Conservation (phyloP, 2,888 invertebrate genomes). For the Gymnoscelis rufifasciata region DNA sequence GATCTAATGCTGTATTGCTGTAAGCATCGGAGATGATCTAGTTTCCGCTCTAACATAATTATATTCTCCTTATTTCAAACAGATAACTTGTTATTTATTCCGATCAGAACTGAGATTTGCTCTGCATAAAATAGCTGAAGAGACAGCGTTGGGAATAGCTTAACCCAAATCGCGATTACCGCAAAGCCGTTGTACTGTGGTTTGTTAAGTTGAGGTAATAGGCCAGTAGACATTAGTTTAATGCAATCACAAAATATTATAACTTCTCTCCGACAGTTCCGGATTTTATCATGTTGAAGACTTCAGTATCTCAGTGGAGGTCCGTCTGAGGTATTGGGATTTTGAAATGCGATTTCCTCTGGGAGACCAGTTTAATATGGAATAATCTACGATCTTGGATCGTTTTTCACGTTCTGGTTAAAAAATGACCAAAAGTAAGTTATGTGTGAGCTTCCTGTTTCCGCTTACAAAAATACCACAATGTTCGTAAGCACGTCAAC, state of each 20-base stretch:
- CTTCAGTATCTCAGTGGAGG: no score
- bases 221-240: conserved; percentile 15
- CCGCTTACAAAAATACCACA: background rate
- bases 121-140: conserved; percentile 21
- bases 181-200: conserved; percentile 48
- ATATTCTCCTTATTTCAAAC: no score
- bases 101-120: conserved; percentile 11
- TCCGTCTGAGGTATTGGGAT: no score
- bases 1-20: no score
- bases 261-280: background rate
- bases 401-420: no score
- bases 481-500: background rate
- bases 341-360: no score
- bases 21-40: no score
- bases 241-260: conserved; percentile 1
- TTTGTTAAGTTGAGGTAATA: conserved; percentile 41
- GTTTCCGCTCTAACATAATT: no score
- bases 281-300: background rate
- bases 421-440: background rate
- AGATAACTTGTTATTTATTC: conserved; percentile 3
- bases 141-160: conserved; percentile 26
- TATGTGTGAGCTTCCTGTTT: background rate
- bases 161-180: conserved; percentile 42
- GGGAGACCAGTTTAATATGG: no score
- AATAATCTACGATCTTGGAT: no score